Conservation (phyloP, 2,888 invertebrate species). For the Sphinx pinastri region DNA sequence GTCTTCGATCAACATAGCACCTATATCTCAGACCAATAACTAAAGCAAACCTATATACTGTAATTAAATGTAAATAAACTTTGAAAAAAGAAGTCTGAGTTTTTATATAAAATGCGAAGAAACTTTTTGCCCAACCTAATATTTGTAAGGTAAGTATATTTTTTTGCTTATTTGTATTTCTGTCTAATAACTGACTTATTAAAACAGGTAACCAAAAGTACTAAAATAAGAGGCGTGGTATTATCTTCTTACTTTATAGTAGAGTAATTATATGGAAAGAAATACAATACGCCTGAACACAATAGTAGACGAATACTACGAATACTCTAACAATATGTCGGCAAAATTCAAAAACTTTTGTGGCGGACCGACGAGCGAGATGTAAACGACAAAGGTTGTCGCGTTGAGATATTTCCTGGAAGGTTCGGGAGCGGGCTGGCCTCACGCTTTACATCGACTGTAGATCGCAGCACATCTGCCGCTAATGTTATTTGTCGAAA, state of each 20-base stretch:
- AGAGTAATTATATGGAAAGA: constrained; percentile 50
- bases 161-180: background rate
- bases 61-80: no score
- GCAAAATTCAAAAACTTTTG: constrained; percentile 71
- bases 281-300: constrained; percentile 42
- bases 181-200: constrained; percentile 34
- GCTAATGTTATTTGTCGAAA: constrained; percentile 43
- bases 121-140: no score
- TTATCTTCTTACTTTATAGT: constrained; percentile 30
- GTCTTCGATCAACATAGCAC: no score
- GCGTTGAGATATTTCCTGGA: constrained; percentile 74
- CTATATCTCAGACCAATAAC: no score
- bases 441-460: constrained; percentile 58
- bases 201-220: constrained; percentile 38
- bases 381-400: constrained; percentile 57
- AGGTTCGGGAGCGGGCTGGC: constrained; percentile 70
- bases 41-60: no score
- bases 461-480: constrained; percentile 70
- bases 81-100: no score
- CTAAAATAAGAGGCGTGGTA: constrained; percentile 8
- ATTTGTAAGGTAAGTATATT: no score
- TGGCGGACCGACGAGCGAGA: constrained; percentile 51
- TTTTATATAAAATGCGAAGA: no score
- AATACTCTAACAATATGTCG: constrained; percentile 67
- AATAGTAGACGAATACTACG: constrained; percentile 52